A percentile compares a stretch with the other conserved stretches of the same genome.
These are phyloP conservation scores for Prionace glauca DNA, from an alignment of 2,797 vertebrate genomes.

Conservation along the genomic window DNA sequence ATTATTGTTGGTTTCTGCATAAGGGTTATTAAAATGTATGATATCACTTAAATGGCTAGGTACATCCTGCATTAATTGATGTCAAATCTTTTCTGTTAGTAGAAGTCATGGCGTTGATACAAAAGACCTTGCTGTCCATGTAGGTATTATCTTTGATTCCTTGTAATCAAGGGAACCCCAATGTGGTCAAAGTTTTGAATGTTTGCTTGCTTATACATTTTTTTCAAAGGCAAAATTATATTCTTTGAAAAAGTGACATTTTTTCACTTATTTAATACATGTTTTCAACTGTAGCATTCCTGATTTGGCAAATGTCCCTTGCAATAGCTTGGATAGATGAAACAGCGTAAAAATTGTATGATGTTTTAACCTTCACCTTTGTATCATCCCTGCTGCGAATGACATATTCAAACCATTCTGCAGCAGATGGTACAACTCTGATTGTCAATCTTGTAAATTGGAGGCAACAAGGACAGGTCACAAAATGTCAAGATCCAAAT, in stretches of 20 bases:
- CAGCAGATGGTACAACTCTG: neutral
- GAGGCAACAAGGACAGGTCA: neutral
- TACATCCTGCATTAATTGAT: neutral
- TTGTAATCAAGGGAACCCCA: neutral
- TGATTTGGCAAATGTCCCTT: neutral
- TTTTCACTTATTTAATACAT: neutral
- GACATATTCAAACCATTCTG: neutral
- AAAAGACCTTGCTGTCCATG: neutral
- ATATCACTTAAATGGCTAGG: neutral
- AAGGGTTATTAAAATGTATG: neutral
- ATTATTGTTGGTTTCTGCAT: neutral
- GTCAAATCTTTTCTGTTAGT: neutral
- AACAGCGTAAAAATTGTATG: neutral
- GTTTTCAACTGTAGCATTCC: neutral
- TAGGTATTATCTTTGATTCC: neutral
- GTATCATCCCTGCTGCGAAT: neutral
- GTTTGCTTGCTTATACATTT: neutral
- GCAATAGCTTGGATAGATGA: neutral
- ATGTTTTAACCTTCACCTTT: neutral
- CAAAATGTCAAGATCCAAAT: neutral
- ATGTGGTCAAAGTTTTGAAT: neutral
- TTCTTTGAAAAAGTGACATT: neutral
- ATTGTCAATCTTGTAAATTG: neutral
- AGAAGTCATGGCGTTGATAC: neutral
- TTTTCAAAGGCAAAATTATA: neutral